Evolutionary conservation across 2,113 vertebrate species (phyloP).

Genomic region (Athene cunicularia): DNA sequence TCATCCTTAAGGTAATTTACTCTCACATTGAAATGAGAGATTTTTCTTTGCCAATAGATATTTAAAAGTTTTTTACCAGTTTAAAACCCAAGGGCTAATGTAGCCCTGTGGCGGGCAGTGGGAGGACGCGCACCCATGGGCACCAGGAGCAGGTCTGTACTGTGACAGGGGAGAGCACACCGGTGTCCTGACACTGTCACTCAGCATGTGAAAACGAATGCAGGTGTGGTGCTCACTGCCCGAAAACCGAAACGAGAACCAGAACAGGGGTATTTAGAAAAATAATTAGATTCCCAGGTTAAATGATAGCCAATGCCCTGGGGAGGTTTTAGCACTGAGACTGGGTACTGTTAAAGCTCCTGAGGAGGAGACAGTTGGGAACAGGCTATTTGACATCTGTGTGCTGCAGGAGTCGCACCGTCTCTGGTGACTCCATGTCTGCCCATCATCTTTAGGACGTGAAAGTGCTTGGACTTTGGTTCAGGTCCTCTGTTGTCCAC

Average conservation of each 20-base stretch:
- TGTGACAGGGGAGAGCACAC: neutral
- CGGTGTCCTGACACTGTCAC: neutral
- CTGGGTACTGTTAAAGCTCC: neutral
- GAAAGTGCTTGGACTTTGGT: neutral
- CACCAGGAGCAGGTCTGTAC: rapidly evolving
- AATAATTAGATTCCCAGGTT: too few relatives aligned
- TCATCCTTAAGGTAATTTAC: neutral
- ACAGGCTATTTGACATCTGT: neutral
- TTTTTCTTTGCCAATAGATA: neutral
- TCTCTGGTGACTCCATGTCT: neutral
- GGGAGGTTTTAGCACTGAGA: neutral
- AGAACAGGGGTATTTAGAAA: too few relatives aligned
- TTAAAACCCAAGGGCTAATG: neutral
- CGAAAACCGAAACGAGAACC: neutral
- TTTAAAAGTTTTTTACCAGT: neutral
- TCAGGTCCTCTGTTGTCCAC: neutral
- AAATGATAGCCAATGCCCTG: neutral
- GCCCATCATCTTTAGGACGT: neutral
- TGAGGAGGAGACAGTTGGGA: neutral
- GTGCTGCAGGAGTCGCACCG: neutral
- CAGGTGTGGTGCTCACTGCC: neutral
- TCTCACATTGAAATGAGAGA: neutral
- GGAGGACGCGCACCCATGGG: neutral
- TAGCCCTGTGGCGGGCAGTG: neutral
- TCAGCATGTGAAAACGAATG: neutral